Percentiles rank a stretch among this genome's conserved stretches.
Conservation (phyloP, 1,140 invertebrate species). For the Gonioctena quinquepunctata region DNA sequence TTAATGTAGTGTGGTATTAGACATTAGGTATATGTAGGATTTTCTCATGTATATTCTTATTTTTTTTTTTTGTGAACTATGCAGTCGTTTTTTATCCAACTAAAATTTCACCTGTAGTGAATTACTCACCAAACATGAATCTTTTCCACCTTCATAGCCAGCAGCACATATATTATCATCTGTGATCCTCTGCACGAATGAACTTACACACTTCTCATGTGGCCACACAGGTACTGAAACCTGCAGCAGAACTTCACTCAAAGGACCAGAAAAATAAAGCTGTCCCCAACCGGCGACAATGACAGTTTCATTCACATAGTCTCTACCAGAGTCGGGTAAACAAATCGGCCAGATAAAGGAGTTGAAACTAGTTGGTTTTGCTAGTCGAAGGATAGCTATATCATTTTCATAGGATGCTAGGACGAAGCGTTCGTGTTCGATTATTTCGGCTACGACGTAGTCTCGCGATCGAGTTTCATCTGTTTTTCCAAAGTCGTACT, state of each 20-base stretch:
- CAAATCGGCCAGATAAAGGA: conserved; percentile 85
- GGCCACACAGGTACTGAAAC: conserved; percentile 81
- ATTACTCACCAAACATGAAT: conserved; percentile 74
- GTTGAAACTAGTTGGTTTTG: conserved; percentile 70
- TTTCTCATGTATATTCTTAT: no score
- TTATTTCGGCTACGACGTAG: conserved; percentile 67
- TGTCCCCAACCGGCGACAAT: conserved; percentile 79
- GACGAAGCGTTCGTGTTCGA: conserved; percentile 68
- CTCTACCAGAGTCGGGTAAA: conserved; percentile 68
- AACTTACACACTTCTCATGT: conserved; percentile 66
- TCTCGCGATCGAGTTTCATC: conserved; percentile 69
- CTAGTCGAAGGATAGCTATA: conserved; percentile 77
- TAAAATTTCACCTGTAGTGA: no score
- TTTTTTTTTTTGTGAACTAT: no score
- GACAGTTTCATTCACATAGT: conserved; percentile 67
- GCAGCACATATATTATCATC: conserved; percentile 75
- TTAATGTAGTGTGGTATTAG: no score
- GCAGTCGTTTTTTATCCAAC: no score
- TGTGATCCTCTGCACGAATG: conserved; percentile 67
- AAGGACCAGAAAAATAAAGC: conserved; percentile 66
- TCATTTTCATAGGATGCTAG: conserved; percentile 73
- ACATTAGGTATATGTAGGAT: no score
- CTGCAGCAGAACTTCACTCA: conserved; percentile 73
- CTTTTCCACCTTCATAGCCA: conserved; percentile 69
- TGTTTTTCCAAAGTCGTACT: conserved; percentile 71